Conservation (phyloP, 2,797 vertebrate species). For the Eulemur albifrons region DNA sequence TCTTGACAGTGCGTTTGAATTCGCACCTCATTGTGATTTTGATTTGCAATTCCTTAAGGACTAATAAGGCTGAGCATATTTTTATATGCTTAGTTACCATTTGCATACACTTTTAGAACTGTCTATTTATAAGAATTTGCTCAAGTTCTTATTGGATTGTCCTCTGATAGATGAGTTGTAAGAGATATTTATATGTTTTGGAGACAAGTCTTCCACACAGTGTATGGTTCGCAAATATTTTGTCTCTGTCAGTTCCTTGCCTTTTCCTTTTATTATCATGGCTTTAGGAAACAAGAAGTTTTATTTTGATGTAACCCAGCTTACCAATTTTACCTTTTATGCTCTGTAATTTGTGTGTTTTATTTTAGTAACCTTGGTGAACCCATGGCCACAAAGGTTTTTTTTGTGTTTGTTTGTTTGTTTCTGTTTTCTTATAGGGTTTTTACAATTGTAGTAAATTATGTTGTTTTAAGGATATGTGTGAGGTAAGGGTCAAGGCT, state of each 20-base stretch:
- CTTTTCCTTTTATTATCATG: neutral
- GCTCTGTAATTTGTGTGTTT: neutral
- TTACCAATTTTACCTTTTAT: neutral
- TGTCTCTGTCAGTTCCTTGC: no score
- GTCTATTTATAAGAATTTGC: neutral
- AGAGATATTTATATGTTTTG: neutral
- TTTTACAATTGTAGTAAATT: neutral
- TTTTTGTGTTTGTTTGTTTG: neutral
- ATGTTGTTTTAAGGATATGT: neutral
- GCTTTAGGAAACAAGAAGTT: neutral
- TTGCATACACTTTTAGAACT: neutral
- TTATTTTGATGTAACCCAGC: neutral
- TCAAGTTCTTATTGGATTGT: neutral
- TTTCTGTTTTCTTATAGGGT: neutral
- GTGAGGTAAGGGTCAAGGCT: neutral
- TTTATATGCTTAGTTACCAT: neutral
- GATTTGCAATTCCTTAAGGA: neutral
- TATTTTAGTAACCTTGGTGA: neutral
- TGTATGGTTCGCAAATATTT: no score
- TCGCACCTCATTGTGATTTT: neutral
- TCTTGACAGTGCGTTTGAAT: neutral
- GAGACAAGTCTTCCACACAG: neutral
- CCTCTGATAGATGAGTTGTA: neutral
- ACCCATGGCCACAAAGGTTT: neutral
- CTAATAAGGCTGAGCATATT: neutral